Evolutionary conservation across 2,888 invertebrate genomes (phyloP).

Genomic region (Himalopsyche japonica): DNA sequence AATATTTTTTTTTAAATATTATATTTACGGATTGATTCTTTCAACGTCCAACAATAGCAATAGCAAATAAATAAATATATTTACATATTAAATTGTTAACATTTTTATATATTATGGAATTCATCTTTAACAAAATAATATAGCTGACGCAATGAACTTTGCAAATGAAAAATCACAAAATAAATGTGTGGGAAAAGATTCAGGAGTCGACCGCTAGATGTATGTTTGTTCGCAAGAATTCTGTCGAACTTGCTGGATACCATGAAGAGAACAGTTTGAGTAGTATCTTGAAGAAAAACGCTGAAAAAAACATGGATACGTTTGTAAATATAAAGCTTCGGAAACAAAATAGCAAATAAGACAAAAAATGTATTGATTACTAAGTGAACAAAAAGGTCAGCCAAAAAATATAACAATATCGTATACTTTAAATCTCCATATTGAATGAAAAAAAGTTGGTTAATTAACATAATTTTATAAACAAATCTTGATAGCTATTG

Average conservation of each 20-base stretch:
- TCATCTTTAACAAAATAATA: neutral
- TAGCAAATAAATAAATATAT: no score
- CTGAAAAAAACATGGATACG: conserved; percentile 58
- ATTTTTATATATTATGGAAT: no score
- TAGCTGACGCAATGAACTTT: neutral
- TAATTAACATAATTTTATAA: no score
- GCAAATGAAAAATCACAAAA: neutral
- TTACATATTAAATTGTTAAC: no score
- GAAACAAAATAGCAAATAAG: conserved; percentile 12
- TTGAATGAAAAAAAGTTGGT: no score
- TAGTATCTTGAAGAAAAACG: conserved; percentile 81
- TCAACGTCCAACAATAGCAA: no score
- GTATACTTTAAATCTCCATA: no score
- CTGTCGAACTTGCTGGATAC: conserved; percentile 72
- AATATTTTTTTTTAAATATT: no score
- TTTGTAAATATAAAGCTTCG: conserved; percentile 21
- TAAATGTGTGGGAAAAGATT: neutral
- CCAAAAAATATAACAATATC: conserved; percentile 27
- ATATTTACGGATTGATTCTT: no score
- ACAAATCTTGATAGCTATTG: no score
- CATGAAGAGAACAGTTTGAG: conserved; percentile 77
- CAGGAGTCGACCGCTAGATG: conserved; percentile 64
- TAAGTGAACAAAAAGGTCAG: conserved; percentile 19
- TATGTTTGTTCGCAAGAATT: conserved; percentile 85
- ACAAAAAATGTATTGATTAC: neutral